Evolutionary conservation across 2,888 invertebrate species (phyloP).

Genomic region (Oxyteleia sp.): DNA sequence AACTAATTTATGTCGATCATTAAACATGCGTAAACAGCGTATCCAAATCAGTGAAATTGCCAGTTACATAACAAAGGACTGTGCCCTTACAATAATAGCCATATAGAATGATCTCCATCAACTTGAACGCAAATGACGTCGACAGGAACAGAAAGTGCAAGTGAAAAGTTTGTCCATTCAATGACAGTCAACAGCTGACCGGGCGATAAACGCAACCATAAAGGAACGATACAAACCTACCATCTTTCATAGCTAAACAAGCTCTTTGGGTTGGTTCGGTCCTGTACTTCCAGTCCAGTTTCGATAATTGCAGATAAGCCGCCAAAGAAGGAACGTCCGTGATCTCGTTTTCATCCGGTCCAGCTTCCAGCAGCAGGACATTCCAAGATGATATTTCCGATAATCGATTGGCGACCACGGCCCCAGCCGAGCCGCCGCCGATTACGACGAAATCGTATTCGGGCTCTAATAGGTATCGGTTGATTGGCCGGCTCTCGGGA

Average conservation of each 20-base stretch:
- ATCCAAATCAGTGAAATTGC: slow-evolving; percentile 47
- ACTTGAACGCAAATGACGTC: slow-evolving; percentile 17
- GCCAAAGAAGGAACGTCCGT: slow-evolving; percentile 95
- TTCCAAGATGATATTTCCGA: slow-evolving; percentile 93
- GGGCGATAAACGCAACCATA: slow-evolving; percentile 14
- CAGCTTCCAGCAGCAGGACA: slow-evolving; percentile 94
- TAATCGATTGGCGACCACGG: slow-evolving; percentile 94
- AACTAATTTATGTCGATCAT: too few species aligned
- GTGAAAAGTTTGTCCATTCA: slow-evolving; percentile 13
- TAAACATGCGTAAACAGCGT: too few species aligned
- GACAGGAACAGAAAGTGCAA: slow-evolving; percentile 41
- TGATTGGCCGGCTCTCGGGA: slow-evolving; percentile 93
- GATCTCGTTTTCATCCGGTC: slow-evolving; percentile 95
- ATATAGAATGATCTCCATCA: slow-evolving; percentile 10
- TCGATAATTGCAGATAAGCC: slow-evolving; percentile 94
- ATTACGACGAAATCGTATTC: slow-evolving; percentile 95
- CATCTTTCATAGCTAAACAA: slow-evolving; percentile 94
- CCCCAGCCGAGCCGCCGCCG: slow-evolving; percentile 96
- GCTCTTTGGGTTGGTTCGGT: slow-evolving; percentile 94
- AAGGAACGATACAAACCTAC: slow-evolving; percentile 86
- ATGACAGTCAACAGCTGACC: slow-evolving; percentile 13
- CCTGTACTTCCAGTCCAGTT: slow-evolving; percentile 96
- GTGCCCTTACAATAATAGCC: slow-evolving; percentile 24
- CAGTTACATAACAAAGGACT: slow-evolving; percentile 9
- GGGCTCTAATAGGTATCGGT: slow-evolving; percentile 90